These are phyloP conservation scores for Phoxinus dragarum DNA, from an alignment of 2,797 vertebrate species.

Conservation along the genomic window DNA sequence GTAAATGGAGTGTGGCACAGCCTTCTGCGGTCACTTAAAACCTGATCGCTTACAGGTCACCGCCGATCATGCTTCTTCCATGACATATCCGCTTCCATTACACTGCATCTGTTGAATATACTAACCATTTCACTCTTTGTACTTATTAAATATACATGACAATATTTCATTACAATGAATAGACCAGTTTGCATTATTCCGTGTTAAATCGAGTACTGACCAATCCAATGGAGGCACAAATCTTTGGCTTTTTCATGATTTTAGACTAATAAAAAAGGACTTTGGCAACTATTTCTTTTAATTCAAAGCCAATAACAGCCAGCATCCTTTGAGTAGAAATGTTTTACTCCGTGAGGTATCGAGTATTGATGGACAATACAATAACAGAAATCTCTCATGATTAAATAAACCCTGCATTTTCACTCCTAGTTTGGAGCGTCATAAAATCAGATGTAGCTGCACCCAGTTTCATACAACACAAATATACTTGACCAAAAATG, in stretches of 20 bases:
- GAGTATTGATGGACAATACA: neutral
- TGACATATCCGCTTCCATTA: neutral
- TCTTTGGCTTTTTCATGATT: constrained; percentile 42
- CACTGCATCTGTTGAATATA: constrained; percentile 13
- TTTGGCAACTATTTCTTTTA: constrained; percentile 38
- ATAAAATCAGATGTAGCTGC: constrained; percentile 1
- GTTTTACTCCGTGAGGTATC: constrained; percentile 26
- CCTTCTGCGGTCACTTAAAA: neutral
- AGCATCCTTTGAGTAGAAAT: neutral
- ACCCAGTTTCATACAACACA: constrained; percentile 10
- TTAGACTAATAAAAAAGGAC: neutral
- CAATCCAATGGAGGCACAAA: constrained; percentile 31
- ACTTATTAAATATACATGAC: constrained; percentile 55
- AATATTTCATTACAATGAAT: neutral
- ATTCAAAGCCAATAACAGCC: constrained; percentile 39
- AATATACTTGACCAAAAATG: constrained; percentile 7
- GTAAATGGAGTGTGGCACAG: constrained; percentile 30
- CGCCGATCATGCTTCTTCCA: too few species aligned
- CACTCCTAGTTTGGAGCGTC: neutral
- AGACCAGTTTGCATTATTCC: neutral
- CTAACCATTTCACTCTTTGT: constrained; percentile 74
- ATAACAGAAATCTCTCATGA: constrained; percentile 29
- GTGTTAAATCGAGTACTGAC: neutral
- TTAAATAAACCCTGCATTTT: constrained; percentile 41
- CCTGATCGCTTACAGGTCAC: neutral